These are phyloP conservation scores for Daphoenositta chrysoptera DNA, from an alignment of 2,113 vertebrate species.

Conservation along the genomic window DNA sequence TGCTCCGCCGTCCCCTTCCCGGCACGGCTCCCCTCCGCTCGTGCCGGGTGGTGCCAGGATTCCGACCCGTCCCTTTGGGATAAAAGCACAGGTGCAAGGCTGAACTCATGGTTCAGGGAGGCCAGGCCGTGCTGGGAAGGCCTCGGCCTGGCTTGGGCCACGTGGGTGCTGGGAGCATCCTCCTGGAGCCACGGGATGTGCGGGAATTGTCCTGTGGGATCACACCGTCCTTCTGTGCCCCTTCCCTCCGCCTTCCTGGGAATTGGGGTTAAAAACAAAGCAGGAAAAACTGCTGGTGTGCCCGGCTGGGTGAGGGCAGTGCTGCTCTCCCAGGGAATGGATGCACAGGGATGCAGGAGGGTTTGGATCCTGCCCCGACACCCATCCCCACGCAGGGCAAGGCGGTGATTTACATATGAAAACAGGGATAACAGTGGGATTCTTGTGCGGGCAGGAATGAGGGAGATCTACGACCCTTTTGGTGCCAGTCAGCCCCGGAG, in stretches of 20 bases:
- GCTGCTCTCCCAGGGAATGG: neutral
- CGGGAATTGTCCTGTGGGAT: accelerated
- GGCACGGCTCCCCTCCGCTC: neutral
- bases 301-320: neutral
- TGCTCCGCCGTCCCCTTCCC: neutral
- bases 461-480: neutral
- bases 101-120: neutral
- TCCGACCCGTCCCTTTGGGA: neutral
- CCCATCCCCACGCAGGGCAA: neutral
- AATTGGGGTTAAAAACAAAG: accelerated
- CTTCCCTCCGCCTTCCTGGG: neutral
- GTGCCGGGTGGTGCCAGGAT: neutral
- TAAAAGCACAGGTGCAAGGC: neutral
- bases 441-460: constrained; percentile 25
- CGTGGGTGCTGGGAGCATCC: neutral
- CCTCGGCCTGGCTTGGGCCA: accelerated
- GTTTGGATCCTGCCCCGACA: neutral
- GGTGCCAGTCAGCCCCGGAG: constrained; percentile 34
- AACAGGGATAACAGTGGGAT: constrained; percentile 43
- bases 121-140: neutral
- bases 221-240: accelerated
- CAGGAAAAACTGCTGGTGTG: accelerated
- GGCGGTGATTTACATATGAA: constrained; percentile 55
- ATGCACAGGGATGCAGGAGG: neutral
- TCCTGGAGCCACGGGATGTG: accelerated